A percentile compares a stretch with the other conserved stretches of the same genome.
These are phyloP conservation scores for Propithecus coquereli DNA, from an alignment of 2,113 vertebrate species.

Conservation along the genomic window DNA sequence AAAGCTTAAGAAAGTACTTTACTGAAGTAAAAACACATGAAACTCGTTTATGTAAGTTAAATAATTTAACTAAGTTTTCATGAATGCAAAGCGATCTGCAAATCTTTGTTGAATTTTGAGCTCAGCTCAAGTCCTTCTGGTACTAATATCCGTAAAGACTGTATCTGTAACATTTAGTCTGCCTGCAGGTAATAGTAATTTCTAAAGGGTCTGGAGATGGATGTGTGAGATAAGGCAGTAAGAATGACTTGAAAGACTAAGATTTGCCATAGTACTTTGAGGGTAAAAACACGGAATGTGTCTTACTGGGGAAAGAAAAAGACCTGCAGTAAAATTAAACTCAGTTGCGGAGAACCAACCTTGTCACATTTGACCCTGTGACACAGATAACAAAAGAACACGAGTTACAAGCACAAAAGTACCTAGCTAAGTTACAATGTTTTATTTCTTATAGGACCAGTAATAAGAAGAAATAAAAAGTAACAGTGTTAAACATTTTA, in stretches of 20 bases:
- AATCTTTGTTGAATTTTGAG: slow-evolving; percentile 12
- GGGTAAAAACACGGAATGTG: background rate
- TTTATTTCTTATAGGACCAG: background rate
- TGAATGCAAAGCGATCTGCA: background rate
- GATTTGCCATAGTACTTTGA: background rate
- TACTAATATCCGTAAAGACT: background rate
- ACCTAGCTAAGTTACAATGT: background rate
- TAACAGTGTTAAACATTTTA: background rate
- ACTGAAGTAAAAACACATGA: background rate
- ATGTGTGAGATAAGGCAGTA: background rate
- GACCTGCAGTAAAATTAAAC: background rate
- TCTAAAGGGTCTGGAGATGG: background rate
- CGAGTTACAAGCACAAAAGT: background rate
- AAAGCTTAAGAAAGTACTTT: background rate
- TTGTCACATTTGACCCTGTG: background rate
- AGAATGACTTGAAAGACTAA: background rate
- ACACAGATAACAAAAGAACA: background rate
- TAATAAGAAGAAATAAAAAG: background rate
- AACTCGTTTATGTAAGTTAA: background rate
- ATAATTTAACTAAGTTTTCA: background rate
- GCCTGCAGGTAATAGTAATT: background rate
- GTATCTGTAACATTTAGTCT: background rate
- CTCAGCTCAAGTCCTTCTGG: background rate
- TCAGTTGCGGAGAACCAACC: background rate
- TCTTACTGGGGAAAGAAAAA: background rate